phyloP scores from a whole-genome alignment of 2,797 vertebrate genomes.

The Zenarchopterus dispar region DNA sequence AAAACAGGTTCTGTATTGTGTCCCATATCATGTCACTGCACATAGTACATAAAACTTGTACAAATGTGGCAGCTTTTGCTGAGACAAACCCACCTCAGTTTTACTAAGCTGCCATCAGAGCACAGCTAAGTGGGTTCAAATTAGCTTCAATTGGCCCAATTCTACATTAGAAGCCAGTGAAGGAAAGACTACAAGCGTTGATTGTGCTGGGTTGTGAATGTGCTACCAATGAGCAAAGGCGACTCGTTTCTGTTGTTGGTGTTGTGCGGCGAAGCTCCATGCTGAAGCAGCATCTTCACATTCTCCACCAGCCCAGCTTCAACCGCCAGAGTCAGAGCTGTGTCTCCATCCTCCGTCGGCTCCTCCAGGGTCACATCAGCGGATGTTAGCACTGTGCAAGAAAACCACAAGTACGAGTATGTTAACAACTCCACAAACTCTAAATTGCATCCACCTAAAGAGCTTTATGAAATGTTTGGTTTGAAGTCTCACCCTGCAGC shows the following conservation, averaged over 20 bases:
- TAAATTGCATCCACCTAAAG: not conserved
- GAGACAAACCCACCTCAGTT: too few relatives aligned
- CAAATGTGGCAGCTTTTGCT: too few relatives aligned
- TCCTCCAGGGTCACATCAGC: conserved; percentile 84
- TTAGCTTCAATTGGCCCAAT: too few relatives aligned
- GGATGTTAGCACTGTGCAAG: conserved; percentile 61
- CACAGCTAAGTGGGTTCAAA: too few relatives aligned
- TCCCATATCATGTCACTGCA: too few relatives aligned
- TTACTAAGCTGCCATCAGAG: too few relatives aligned
- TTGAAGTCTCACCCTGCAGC: conserved; percentile 79
- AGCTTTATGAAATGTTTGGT: not conserved
- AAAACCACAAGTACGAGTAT: not conserved
- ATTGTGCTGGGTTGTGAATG: conserved; percentile 1
- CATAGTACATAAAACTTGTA: too few relatives aligned
- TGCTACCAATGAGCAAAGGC: conserved; percentile 86
- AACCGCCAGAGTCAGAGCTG: conserved; percentile 83
- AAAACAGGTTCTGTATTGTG: too few relatives aligned
- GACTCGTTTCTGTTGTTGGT: conserved; percentile 86
- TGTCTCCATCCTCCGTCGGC: conserved; percentile 85
- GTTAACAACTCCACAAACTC: not conserved
- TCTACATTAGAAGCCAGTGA: not conserved
- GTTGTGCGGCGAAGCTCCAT: conserved; percentile 85
- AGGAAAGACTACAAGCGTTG: not conserved
- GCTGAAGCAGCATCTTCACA: conserved; percentile 80
- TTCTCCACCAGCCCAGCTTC: conserved; percentile 81